phyloP scores from a whole-genome alignment of 2,113 vertebrate species.

The Erythrolamprus reginae region DNA sequence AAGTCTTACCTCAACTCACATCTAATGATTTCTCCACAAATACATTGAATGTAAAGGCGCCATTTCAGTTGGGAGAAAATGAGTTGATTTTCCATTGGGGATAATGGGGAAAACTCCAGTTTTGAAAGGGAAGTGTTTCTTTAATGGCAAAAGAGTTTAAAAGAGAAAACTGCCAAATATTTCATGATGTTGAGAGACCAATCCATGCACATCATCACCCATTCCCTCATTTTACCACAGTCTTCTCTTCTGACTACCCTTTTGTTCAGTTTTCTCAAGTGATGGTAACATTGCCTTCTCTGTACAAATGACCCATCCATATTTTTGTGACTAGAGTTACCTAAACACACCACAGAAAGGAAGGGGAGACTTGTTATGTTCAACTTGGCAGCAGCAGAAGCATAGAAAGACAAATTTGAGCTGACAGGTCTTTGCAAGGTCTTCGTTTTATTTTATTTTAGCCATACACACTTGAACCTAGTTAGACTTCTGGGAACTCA shows the following conservation, averaged over 20 bases:
- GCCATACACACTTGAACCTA: not conserved
- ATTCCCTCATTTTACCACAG: not conserved
- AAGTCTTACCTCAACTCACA: not conserved
- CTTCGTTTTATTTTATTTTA: not conserved
- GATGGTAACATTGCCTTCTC: not conserved
- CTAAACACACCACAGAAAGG: not conserved
- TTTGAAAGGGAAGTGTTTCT: not conserved
- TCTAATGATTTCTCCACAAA: not conserved
- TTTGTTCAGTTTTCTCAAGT: not conserved
- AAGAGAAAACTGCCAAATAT: not conserved
- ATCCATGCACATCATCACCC: not conserved
- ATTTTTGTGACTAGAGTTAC: not conserved
- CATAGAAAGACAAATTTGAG: not conserved
- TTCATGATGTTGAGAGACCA: not conserved
- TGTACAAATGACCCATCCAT: not conserved
- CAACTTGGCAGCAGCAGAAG: not conserved
- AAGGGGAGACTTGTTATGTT: not conserved
- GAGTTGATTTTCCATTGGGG: not conserved
- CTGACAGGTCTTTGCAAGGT: not conserved
- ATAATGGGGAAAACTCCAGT: not conserved
- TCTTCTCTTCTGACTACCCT: not conserved
- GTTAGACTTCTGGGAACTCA: not conserved
- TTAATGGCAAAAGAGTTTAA: not conserved
- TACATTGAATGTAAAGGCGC: not conserved
- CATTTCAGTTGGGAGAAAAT: not conserved